Evolutionary conservation across 2,888 invertebrate species (phyloP).

Genomic region (Tortrix viridana): DNA sequence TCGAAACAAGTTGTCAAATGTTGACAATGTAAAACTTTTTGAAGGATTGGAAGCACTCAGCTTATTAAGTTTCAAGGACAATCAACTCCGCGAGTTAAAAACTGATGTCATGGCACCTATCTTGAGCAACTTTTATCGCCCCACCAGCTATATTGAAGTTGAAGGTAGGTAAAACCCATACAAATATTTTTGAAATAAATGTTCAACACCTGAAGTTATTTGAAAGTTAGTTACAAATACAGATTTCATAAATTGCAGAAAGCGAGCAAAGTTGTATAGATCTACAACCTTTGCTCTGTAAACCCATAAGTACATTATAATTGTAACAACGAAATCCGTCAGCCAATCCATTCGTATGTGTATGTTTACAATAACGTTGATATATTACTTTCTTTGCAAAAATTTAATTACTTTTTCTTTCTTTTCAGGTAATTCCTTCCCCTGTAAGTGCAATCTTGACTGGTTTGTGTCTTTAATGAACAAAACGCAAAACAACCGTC

Average conservation of each 20-base stretch:
- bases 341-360: too few relatives aligned
- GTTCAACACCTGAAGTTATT: too few relatives aligned
- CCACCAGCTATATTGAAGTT: conserved; percentile 61
- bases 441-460: conserved; percentile 71
- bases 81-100: conserved; percentile 63
- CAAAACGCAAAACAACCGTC: conserved; percentile 61
- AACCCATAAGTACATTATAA: too few relatives aligned
- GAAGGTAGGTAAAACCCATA: conserved; percentile 58
- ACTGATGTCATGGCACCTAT: conserved; percentile 65
- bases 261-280: too few relatives aligned
- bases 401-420: background rate
- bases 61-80: conserved; percentile 65
- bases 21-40: conserved; percentile 65
- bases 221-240: too few relatives aligned
- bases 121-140: conserved; percentile 62
- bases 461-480: conserved; percentile 69
- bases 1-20: conserved; percentile 61
- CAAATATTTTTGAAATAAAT: background rate
- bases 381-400: too few relatives aligned
- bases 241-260: too few relatives aligned
- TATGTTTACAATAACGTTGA: too few relatives aligned
- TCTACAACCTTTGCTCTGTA: too few relatives aligned
- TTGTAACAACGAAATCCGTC: too few relatives aligned
- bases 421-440: conserved; percentile 72
- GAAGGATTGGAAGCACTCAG: conserved; percentile 57